Conservation (phyloP, 1,140 invertebrate genomes). For the Heliconius himera region DNA sequence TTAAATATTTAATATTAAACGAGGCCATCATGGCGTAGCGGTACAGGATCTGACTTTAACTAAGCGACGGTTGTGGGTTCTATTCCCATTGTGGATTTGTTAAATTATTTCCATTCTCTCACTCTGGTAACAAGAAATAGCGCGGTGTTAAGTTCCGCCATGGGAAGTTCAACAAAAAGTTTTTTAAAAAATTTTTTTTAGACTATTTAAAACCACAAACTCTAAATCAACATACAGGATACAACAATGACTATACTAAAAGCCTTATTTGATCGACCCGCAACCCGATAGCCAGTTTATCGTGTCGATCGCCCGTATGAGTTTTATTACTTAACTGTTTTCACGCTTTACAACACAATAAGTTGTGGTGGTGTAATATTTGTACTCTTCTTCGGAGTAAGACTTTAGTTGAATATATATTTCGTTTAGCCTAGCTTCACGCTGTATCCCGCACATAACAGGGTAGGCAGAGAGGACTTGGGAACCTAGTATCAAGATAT, state of each 20-base stretch:
- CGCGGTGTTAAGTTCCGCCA: no score
- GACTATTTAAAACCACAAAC: neutral
- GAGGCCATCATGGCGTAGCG: no score
- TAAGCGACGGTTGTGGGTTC: no score
- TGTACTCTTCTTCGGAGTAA: neutral
- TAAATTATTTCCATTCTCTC: no score
- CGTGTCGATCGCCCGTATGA: constrained; percentile 13
- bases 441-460: no score
- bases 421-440: neutral
- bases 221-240: neutral
- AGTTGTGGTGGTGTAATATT: neutral
- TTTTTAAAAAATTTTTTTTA: neutral
- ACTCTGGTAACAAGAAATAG: no score
- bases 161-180: no score
- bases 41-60: no score
- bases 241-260: neutral
- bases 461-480: no score
- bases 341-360: constrained; percentile 12
- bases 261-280: constrained; percentile 8
- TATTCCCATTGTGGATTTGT: no score
- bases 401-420: neutral
- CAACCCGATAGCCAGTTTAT: constrained; percentile 10
- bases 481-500: no score
- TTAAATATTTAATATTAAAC: no score
- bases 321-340: constrained; percentile 19